Base-by-base conservation (phyloP, 2,797 vertebrate species). In the Triplophysa yarkandensis region DNA sequence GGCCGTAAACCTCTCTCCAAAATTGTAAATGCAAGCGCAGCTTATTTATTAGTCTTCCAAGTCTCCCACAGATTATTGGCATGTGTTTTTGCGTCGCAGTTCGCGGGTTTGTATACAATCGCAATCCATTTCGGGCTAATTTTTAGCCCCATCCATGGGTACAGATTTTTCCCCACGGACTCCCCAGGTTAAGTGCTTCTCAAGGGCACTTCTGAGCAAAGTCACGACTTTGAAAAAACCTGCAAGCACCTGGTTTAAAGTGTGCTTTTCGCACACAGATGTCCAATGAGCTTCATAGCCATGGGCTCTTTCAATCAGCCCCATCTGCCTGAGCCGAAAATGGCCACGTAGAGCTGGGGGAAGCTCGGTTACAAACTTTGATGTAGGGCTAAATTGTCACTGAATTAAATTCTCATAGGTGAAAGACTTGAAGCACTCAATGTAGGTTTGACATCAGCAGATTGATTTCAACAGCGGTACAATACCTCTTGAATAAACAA, bases 261-360 rank as follows among this genome's bases (percentile, higher is more conserved):
- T 68, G 55, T 44, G 39, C 16, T 61, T 68, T 46, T 48, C 71
- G 57, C 71, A 74, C 68, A 71, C 77, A 78, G 77, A 52, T 78
- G 65, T 69, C 70, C 57, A 57, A 57, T 46, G 64, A 57, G 64
- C 28, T 78, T 54, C 64, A 73, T 50, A 78, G 64, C 64, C 77
- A 62, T 36, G 32, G 55, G 77, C 77, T 62, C 21, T 68, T 74
- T 63, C 64, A 78, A 74, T 74, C 64, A 73, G 44, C 73, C 21
- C 70, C 70, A 73, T 74, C 77, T 78, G 70, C 64, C 70, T 54
- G 21, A 11, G 30, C 46, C 67, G 43, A 61, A 63, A 68, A 62
- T 68, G 46, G 27, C 82, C 85, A 72, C 2, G 83, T 80, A 85
- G 72, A 63, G 34, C 32, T 39, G 23, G 25, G 17, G 34, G 14